Conservation (phyloP, 2,888 invertebrate species). For the Herminia tarsipennalis region DNA sequence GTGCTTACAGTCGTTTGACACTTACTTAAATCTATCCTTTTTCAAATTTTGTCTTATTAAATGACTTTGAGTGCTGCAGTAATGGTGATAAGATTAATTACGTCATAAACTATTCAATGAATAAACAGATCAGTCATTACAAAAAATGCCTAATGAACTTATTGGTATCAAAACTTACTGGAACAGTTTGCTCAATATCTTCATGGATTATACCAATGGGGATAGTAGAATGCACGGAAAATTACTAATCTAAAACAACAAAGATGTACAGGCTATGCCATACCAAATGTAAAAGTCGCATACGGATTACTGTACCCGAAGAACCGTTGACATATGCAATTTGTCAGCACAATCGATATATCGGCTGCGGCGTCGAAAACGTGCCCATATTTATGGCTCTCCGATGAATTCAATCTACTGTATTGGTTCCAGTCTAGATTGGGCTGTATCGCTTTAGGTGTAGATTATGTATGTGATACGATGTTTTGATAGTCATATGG, state of each 20-base stretch:
- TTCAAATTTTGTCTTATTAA: no score
- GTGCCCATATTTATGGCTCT: conserved; percentile 20
- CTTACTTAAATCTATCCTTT: no score
- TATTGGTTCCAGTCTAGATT: conserved; percentile 12
- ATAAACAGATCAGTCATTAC: no score
- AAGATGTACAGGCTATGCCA: background rate
- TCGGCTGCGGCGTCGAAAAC: conserved; percentile 16
- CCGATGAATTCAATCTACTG: conserved; percentile 24
- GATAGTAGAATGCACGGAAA: no score
- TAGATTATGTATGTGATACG: background rate
- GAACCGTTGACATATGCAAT: conserved; percentile 45
- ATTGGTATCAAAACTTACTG: no score
- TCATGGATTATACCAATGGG: no score
- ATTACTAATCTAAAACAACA: background rate
- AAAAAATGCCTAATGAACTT: no score
- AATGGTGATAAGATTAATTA: no score
- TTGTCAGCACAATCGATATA: conserved; percentile 40
- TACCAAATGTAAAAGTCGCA: conserved; percentile 6
- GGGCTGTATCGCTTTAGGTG: conserved; percentile 1
- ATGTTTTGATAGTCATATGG: background rate
- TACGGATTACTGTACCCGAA: conserved; percentile 19
- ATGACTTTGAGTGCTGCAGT: no score
- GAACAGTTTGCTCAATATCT: no score
- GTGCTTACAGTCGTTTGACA: no score
- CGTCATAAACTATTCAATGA: no score